Percentiles rank a stretch among this genome's conserved stretches.
phyloP scores from a whole-genome alignment of 2,113 vertebrate species.

The Ginglymostoma cirratum region DNA sequence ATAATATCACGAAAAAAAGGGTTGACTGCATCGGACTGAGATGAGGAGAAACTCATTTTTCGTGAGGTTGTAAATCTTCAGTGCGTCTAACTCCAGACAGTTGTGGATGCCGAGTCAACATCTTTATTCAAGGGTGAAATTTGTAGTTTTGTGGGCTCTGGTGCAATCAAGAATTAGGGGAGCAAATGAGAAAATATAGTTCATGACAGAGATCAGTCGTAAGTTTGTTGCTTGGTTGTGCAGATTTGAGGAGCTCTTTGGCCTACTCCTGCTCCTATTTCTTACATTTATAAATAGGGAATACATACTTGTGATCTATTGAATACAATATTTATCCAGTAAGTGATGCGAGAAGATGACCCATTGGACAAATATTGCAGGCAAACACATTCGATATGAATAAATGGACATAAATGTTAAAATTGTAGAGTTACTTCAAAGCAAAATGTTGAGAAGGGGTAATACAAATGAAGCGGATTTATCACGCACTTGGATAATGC shows the following conservation, averaged over 20 bases:
- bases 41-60: no score
- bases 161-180: background rate
- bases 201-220: background rate
- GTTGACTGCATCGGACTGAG: background rate
- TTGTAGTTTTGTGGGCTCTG: no score
- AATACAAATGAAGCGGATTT: background rate
- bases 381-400: background rate
- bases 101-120: no score
- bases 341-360: background rate
- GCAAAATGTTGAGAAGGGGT: background rate
- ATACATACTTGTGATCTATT: background rate
- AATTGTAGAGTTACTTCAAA: background rate
- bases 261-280: background rate
- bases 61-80: no score
- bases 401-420: background rate
- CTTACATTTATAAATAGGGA: background rate
- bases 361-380: background rate
- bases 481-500: background rate
- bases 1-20: background rate
- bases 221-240: background rate
- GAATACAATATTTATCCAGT: background rate
- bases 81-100: no score
- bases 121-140: no score
- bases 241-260: background rate
- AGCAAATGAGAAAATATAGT: background rate